Evolutionary conservation across 2,888 invertebrate species (phyloP), one percentile per base, ranked within the genome.

Genomic region (Lysandra coridon): DNA sequence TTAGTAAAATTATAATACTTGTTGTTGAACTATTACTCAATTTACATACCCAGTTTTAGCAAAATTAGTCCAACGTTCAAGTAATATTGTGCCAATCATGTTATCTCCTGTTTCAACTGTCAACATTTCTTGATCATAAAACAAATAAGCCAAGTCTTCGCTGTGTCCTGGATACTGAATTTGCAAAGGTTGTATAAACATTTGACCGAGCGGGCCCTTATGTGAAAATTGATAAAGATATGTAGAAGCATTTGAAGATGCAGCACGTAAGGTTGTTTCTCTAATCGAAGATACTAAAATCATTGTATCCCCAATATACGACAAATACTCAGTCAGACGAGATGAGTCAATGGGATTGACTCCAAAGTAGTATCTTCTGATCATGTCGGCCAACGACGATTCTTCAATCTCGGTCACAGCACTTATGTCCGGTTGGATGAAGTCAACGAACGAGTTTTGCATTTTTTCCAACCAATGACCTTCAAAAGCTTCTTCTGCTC

Each of bases 171-270:
- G 90, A 49, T 86, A 86, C 0, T 87, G 83, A 10, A 91, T 84
- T 62, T 82, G 80, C 14, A 92, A 10, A 23, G 91, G 89, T 30
- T 89, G 89, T 7, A 84, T 85, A 80, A 91, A 89, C 30, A 87
- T 84, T 80, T 86, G 84, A 73, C 91, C 91, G 64, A 92, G 84
- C 14, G 81, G 53, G 17, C 93, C 92, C 82, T 89, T 89, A 80
- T 93, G 93, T 14, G 93, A 94, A 85, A 93, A 94, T 81, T 93
- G 90, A 82, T 93, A 94, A 60, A 94, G 82, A 85, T 90, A 93
- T 3, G 90, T 83, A 30, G 87, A 82, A 17, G 84, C 80, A 62
- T 79, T 81, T 5, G 88, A 87, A 7, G 79, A 76, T 17, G 79
- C 23, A 1, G 87, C 87, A 64, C 94, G 88, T 73, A 89, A 78